These are phyloP conservation scores for Colossoma macropomum DNA, from an alignment of 2,113 vertebrate species.

Conservation along the genomic window DNA sequence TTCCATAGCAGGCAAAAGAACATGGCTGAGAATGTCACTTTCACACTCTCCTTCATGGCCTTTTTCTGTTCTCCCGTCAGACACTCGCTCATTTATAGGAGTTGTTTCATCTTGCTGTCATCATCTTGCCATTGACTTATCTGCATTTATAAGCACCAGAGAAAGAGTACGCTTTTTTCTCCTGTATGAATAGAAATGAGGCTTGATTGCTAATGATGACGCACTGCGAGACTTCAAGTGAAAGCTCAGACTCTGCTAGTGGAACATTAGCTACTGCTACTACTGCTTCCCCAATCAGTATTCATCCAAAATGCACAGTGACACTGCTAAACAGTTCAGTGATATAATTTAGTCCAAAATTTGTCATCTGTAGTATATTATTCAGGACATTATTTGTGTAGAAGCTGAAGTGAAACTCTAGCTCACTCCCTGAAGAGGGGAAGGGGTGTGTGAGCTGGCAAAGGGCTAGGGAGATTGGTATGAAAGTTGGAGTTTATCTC, in stretches of 20 bases:
- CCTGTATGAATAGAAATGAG: slow-evolving; percentile 13
- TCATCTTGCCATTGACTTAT: slow-evolving; percentile 6
- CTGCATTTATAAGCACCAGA: background rate
- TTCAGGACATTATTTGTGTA: background rate
- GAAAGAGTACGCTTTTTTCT: background rate
- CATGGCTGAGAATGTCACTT: background rate
- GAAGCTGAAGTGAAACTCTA: background rate
- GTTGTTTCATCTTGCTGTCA: background rate
- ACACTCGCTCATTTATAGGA: background rate
- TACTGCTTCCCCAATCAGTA: background rate
- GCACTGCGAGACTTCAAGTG: slow-evolving; percentile 6
- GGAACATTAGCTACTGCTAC: background rate
- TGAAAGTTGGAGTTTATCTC: background rate
- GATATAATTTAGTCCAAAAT: background rate
- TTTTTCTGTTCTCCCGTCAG: background rate
- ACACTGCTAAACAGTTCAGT: background rate
- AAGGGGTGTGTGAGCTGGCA: background rate
- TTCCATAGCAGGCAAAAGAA: slow-evolving; percentile 6
- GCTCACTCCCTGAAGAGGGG: background rate
- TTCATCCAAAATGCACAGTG: slow-evolving; percentile 3
- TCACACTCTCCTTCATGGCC: background rate
- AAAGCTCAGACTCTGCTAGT: background rate
- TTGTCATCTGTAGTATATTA: background rate
- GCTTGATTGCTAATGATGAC: slow-evolving; percentile 21
- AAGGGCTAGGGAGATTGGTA: background rate